These are phyloP conservation scores for Cancer borealis DNA, from an alignment of 2,888 invertebrate genomes.

Conservation along the genomic window DNA sequence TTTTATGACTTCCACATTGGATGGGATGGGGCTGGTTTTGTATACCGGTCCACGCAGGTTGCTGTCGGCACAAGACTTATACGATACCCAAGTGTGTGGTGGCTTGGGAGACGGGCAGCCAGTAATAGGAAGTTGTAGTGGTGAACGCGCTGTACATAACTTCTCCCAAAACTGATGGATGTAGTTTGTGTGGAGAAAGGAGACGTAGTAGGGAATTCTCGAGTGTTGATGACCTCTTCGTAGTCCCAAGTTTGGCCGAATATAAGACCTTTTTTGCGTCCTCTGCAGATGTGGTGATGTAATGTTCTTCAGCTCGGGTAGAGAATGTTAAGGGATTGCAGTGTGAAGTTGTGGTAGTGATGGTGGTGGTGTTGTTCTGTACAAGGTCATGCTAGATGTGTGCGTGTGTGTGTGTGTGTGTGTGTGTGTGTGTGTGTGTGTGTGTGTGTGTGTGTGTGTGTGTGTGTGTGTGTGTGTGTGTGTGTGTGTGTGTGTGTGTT, in stretches of 20 bases:
- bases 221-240: background rate
- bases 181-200: background rate
- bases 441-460: background rate
- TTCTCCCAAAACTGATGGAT: background rate
- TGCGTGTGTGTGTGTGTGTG: too few relatives aligned
- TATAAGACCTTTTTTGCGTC: background rate
- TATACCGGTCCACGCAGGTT: background rate
- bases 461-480: background rate
- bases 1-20: conserved; percentile 4
- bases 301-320: background rate
- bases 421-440: too few relatives aligned
- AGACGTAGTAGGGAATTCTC: background rate
- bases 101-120: background rate
- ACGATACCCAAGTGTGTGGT: background rate
- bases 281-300: background rate
- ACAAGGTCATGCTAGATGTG: too few relatives aligned
- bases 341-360: background rate
- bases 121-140: background rate
- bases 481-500: background rate
- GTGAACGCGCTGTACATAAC: background rate
- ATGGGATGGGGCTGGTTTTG: conserved; percentile 3
- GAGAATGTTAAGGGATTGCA: background rate
- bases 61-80: background rate
- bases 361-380: background rate
- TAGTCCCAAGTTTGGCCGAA: background rate